A percentile compares a stretch with the other conserved stretches of the same genome.
Conservation (phyloP, 2,113 vertebrate species). For the Anolis carolinensis region DNA sequence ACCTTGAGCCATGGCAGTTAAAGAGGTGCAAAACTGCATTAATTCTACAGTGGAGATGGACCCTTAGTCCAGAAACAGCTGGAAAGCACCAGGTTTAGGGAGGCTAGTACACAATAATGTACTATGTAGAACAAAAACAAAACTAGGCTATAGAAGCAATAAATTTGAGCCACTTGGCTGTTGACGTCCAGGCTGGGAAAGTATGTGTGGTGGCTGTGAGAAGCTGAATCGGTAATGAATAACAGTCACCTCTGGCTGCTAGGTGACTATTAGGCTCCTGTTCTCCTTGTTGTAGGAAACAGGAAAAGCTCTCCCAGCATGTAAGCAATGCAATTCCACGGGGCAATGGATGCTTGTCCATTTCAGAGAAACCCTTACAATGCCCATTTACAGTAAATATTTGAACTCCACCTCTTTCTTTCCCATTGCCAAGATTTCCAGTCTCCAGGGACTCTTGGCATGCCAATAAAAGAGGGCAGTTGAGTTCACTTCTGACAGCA, state of each 20-base stretch:
- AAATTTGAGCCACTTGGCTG: background rate
- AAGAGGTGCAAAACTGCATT: no score
- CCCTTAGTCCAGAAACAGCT: background rate
- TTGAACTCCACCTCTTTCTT: constrained; percentile 43
- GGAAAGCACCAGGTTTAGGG: background rate
- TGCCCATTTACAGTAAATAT: constrained; percentile 53
- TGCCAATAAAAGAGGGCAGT: constrained; percentile 33
- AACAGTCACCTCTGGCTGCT: background rate
- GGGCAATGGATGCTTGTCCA: constrained; percentile 18
- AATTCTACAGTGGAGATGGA: no score
- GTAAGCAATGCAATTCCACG: fast-evolving
- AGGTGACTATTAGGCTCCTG: background rate
- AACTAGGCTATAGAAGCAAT: background rate
- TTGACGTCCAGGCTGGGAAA: background rate
- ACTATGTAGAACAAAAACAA: background rate
- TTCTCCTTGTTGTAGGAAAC: background rate
- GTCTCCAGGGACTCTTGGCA: constrained; percentile 42
- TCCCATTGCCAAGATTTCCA: constrained; percentile 35
- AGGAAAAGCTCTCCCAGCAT: background rate
- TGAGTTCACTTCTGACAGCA: constrained; percentile 29
- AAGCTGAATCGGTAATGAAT: background rate
- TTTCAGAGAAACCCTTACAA: constrained; percentile 49
- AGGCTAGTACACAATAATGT: background rate
- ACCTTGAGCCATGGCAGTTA: no score
- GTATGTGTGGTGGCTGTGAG: background rate